Evolutionary conservation across 2,888 invertebrate genomes (phyloP), one percentile per base, ranked within the genome.

Genomic region (Thereva unica): DNA sequence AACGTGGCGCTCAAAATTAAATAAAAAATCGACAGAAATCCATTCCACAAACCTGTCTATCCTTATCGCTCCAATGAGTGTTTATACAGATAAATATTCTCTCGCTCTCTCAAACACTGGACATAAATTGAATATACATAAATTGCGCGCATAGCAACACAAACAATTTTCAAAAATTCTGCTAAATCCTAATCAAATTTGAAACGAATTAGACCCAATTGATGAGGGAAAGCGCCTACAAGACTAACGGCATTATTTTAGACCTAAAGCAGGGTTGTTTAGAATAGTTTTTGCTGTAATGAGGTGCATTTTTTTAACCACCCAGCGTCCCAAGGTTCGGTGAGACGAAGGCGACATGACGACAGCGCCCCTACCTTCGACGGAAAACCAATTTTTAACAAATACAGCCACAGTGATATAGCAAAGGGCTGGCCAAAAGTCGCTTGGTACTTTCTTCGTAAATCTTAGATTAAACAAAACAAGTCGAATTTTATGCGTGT

Each of bases 101-200:
- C 55, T 41, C 41, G 10, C 41, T 55, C 55, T 55, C 40, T 12
- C 55, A 23, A 23, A 55, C 55, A 42, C 3, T 34, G 55, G 37
- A 55, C 55, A 55, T 55, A 55, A 55, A 55, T 55, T 55, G 42
- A 55, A 55, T 55, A 55, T 55, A 55, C 55, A 55, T 55, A 55
- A 55, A 55, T 55, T 42, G 55, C 42, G 55, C 55, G 55, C 55
- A 55, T 55, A 55, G 55, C 55, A 55, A 55, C 55, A 55, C 55
- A 55, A 55, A 55, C 55, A 55, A 41, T 55, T 55, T 55, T 55
- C 55, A 55, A 55, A 55, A 55, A 55, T 55, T 55, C 41, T 55
- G 42, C 40, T 55, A 41, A 55, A 55, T 42, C 12, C 41, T 55
- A 55, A 55, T 55, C 42, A 55, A 42, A 42, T 55, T 34, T 40